Percentiles rank a stretch among this genome's conserved stretches.
These are phyloP conservation scores for Platycheirus rosarum DNA, from an alignment of 2,888 invertebrate genomes.

Conservation along the genomic window DNA sequence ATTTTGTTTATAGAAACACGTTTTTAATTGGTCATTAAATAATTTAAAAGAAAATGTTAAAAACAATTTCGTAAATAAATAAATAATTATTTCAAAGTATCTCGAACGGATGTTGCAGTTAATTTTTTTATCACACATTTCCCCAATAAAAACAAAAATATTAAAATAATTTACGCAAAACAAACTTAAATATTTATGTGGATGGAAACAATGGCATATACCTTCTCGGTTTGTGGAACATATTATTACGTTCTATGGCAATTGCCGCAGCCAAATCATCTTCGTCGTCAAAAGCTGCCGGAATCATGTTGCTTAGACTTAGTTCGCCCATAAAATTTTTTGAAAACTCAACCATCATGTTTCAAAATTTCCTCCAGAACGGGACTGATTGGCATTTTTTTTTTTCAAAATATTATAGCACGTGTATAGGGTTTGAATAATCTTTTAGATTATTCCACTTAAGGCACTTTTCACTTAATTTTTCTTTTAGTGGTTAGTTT, in stretches of 20 bases:
- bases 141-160: neutral
- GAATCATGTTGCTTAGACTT: conserved; percentile 79
- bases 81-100: neutral
- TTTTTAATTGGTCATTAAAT: neutral
- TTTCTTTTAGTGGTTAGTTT: conserved; percentile 11
- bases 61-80: neutral
- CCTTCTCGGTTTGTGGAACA: conserved; percentile 81
- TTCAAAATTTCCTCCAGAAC: conserved; percentile 33
- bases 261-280: conserved; percentile 81
- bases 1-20: neutral
- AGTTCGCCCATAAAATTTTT: conserved; percentile 48
- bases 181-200: too few relatives aligned
- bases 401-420: conserved; percentile 5
- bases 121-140: neutral
- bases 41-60: neutral
- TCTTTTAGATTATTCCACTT: conserved; percentile 8
- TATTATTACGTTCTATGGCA: conserved; percentile 80
- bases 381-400: conserved; percentile 16
- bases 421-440: neutral
- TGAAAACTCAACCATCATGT: conserved; percentile 38
- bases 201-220: conserved; percentile 64
- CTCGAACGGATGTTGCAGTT: too few relatives aligned
- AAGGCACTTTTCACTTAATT: conserved; percentile 33
- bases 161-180: too few relatives aligned
- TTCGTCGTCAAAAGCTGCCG: conserved; percentile 80